These are phyloP conservation scores for Troides helena DNA, from an alignment of 2,888 invertebrate species.

Conservation along the genomic window DNA sequence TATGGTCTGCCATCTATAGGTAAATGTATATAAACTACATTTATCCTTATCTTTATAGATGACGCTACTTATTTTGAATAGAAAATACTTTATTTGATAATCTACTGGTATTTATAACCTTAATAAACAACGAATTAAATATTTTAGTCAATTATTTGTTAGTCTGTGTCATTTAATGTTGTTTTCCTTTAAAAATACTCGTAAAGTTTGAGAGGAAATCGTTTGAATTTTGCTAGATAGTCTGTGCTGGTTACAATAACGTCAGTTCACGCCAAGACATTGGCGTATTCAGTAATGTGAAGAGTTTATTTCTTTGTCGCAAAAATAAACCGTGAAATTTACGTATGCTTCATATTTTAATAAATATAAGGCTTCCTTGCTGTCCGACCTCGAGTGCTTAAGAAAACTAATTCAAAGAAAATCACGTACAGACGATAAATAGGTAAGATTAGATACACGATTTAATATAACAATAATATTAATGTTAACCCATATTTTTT, in stretches of 20 bases:
- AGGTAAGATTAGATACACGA: conserved; percentile 23
- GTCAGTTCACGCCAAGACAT: conserved; percentile 61
- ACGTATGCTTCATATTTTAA: conserved; percentile 33
- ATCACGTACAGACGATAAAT: conserved; percentile 5
- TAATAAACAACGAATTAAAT: background rate
- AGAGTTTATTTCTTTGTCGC: conserved; percentile 35
- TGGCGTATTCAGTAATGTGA: conserved; percentile 51
- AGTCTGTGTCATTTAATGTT: background rate
- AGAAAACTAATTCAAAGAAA: conserved; percentile 1
- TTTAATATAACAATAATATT: conserved; percentile 6
- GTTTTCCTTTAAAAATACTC: background rate
- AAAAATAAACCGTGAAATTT: conserved; percentile 43
- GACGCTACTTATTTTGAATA: conserved; percentile 1
- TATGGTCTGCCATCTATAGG: conserved; percentile 7
- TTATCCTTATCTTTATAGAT: background rate
- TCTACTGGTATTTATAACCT: background rate
- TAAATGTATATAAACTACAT: background rate
- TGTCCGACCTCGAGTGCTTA: conserved; percentile 4
- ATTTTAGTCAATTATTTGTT: background rate
- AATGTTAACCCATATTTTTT: background rate
- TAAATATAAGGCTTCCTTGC: conserved; percentile 40
- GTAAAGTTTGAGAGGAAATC: background rate
- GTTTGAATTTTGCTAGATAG: background rate
- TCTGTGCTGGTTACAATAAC: conserved; percentile 28
- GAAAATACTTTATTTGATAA: background rate